Conservation (phyloP, 2,888 invertebrate species). For the Aphodius sticticus region DNA sequence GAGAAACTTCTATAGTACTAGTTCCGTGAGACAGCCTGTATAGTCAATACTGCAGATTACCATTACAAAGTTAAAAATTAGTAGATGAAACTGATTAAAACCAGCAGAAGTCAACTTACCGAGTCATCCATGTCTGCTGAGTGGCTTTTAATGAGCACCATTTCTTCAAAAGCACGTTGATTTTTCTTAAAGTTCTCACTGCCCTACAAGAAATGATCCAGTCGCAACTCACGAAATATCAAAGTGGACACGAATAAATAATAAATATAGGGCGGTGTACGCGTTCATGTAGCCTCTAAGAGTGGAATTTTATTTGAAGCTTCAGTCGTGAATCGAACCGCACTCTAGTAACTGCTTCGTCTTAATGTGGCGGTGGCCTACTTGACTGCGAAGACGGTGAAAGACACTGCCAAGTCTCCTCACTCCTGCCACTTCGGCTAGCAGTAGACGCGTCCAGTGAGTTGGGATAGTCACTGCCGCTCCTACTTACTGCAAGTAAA, state of each 20-base stretch:
- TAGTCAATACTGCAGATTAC: not conserved
- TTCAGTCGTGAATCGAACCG: not conserved
- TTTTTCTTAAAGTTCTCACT: not conserved
- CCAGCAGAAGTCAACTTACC: not conserved
- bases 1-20: too few species aligned
- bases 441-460: not conserved
- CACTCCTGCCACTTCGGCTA: not conserved
- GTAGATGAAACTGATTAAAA: not conserved
- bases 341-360: not conserved
- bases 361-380: constrained; percentile 4
- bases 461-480: not conserved
- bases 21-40: too few species aligned
- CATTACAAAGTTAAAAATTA: not conserved
- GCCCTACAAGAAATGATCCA: not conserved
- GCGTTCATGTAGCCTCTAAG: not conserved
- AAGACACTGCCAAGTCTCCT: not conserved
- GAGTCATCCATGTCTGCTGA: not conserved
- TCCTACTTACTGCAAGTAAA: not conserved
- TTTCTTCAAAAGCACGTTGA: not conserved
- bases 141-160: not conserved
- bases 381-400: not conserved
- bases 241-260: not conserved
- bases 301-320: not conserved
- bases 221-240: not conserved
- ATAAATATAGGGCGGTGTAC: not conserved